Percentiles rank a stretch among this genome's conserved stretches.
phyloP scores from a whole-genome alignment of 1,140 invertebrate genomes.

The Holotrichia oblita region DNA sequence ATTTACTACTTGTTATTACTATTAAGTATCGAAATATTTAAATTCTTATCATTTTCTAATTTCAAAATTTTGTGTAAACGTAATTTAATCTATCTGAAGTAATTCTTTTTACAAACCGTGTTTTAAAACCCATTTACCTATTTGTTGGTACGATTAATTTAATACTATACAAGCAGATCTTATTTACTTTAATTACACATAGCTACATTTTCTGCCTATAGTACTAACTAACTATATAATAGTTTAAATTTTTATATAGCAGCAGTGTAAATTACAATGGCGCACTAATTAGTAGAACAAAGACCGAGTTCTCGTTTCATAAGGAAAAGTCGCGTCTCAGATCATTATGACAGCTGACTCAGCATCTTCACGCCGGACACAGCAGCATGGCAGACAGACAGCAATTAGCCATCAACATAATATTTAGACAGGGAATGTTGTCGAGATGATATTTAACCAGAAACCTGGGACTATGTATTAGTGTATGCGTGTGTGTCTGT shows the following conservation, averaged over 20 bases:
- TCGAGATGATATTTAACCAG: constrained; percentile 31
- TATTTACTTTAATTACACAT: no score
- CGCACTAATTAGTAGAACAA: constrained; percentile 32
- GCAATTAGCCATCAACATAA: constrained; percentile 43
- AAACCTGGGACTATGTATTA: neutral
- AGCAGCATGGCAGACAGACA: neutral
- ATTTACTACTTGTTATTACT: no score
- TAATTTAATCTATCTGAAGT: no score
- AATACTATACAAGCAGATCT: no score
- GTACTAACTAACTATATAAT: neutral
- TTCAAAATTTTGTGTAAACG: no score
- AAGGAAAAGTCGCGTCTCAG: constrained; percentile 32
- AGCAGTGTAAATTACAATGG: constrained; percentile 32
- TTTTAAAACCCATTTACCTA: no score
- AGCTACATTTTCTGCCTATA: neutral
- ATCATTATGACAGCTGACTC: constrained; percentile 46
- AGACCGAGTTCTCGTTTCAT: neutral
- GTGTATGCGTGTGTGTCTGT: neutral
- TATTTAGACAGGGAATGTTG: constrained; percentile 40
- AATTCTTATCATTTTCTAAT: no score
- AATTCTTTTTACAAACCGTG: no score
- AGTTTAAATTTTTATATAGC: neutral
- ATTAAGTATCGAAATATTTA: no score
- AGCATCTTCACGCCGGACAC: constrained; percentile 37
- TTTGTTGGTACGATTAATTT: no score